These are phyloP conservation scores for Hypsibius dujardini DNA, from an alignment of 1,140 invertebrate genomes.

Conservation along the genomic window DNA sequence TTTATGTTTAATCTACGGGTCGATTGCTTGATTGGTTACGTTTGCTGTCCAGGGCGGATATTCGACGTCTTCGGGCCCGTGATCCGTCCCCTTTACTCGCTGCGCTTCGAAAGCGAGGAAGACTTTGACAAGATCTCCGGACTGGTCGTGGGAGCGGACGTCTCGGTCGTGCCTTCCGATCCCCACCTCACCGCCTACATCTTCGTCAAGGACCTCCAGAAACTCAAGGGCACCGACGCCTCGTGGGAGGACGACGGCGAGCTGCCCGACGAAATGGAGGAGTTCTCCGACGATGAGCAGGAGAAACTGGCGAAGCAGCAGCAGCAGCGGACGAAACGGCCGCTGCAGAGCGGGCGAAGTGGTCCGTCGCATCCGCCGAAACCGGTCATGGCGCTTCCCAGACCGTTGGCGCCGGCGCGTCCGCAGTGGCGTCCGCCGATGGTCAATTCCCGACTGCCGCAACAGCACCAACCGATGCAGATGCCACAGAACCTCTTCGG, in stretches of 20 bases:
- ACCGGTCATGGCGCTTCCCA: not conserved
- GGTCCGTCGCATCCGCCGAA: not conserved
- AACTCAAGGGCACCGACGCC: slow-evolving; percentile 10
- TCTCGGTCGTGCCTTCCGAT: not conserved
- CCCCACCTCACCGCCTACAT: slow-evolving; percentile 12
- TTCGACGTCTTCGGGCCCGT: slow-evolving; percentile 10
- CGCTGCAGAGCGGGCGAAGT: not conserved
- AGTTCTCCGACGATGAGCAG: not conserved
- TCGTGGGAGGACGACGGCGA: not conserved
- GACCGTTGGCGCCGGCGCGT: not conserved
- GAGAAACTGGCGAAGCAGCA: not conserved
- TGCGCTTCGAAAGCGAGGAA: not conserved
- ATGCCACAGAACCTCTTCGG: not conserved
- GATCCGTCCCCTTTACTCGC: not conserved
- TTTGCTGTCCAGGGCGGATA: not conserved
- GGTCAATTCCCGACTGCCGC: not conserved
- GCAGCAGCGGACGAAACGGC: not conserved
- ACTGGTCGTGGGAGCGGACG: not conserved
- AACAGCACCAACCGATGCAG: not conserved
- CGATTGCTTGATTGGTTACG: not conserved
- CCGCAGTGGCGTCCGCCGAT: not conserved
- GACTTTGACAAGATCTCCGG: not conserved
- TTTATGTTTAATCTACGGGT: no score
- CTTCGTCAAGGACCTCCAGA: slow-evolving; percentile 4
- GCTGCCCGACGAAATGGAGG: not conserved